Conservation (phyloP, 53 echinoderm and acorn worm species). For the Antedon mediterranea region DNA sequence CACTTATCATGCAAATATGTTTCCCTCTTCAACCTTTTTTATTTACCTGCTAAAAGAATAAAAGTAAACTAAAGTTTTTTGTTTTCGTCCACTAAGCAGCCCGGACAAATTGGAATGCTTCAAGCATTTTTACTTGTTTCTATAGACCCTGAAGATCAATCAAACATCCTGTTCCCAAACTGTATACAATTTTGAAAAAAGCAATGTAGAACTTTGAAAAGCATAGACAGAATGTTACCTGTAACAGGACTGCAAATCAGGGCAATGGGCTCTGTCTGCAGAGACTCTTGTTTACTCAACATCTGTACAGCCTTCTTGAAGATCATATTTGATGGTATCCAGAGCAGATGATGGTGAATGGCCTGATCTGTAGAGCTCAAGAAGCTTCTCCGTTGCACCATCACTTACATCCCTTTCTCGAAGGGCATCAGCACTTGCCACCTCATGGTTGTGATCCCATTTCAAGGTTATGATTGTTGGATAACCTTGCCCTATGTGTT, state of each 20-base stretch:
- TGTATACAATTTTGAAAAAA: too few relatives aligned
- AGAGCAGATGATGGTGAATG: conserved; percentile 13
- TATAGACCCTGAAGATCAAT: too few relatives aligned
- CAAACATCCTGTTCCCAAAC: too few relatives aligned
- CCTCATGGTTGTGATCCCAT: conserved; percentile 18
- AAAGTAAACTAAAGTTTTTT: too few relatives aligned
- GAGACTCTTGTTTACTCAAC: conserved; percentile 8
- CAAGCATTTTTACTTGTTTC: too few relatives aligned
- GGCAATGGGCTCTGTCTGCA: conserved; percentile 9
- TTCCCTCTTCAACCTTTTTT: too few relatives aligned
- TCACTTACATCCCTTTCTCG: conserved; percentile 7
- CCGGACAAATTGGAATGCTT: too few relatives aligned
- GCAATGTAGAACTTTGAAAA: too few relatives aligned
- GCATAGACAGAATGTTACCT: not conserved
- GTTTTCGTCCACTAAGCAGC: too few relatives aligned
- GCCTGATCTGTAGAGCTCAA: conserved; percentile 8
- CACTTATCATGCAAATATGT: too few relatives aligned
- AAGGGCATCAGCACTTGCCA: conserved; percentile 17
- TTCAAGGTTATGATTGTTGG: conserved; percentile 1
- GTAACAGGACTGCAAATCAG: conserved; percentile 19
- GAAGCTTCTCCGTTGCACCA: conserved; percentile 8
- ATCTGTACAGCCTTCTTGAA: conserved; percentile 3
- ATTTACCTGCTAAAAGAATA: too few relatives aligned
- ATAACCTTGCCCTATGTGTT: too few relatives aligned
- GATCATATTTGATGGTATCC: conserved; percentile 12